Percentiles rank a stretch among this genome's conserved stretches.
Evolutionary conservation across 2,113 vertebrate genomes (phyloP).

Genomic region (Trematomus loennbergii): DNA sequence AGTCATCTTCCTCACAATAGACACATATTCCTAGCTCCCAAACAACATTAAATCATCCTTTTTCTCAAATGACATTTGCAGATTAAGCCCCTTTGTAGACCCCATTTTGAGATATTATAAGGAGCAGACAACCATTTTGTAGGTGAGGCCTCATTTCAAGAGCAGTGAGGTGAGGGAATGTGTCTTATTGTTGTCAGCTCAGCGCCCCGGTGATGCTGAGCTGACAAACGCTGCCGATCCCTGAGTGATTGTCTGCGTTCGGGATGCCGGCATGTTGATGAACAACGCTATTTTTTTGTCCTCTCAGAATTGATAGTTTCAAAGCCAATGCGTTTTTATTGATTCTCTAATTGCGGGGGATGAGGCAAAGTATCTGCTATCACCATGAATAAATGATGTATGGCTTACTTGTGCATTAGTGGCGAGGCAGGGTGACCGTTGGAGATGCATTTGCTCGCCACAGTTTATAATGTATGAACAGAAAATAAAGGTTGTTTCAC

Average conservation of each 20-base stretch:
- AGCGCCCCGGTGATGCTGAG: slow-evolving; percentile 51
- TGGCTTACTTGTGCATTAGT: slow-evolving; percentile 69
- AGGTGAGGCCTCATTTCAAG: slow-evolving; percentile 58
- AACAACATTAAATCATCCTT: slow-evolving; percentile 15
- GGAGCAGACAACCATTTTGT: slow-evolving; percentile 23
- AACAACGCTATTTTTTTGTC: slow-evolving; percentile 55
- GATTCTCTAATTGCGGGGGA: slow-evolving; percentile 82
- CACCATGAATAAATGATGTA: slow-evolving; percentile 81
- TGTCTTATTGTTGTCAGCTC: slow-evolving; percentile 49
- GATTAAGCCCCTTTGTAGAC: not conserved
- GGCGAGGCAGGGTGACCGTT: slow-evolving; percentile 46
- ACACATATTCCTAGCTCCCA: slow-evolving; percentile 34
- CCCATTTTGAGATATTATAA: slow-evolving; percentile 15
- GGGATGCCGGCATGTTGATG: slow-evolving; percentile 72
- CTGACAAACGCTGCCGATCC: slow-evolving; percentile 69
- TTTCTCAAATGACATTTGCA: slow-evolving; percentile 6
- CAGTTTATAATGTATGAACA: not conserved
- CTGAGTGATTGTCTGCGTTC: slow-evolving; percentile 70
- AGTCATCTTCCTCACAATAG: slow-evolving; percentile 37
- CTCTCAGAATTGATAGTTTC: slow-evolving; percentile 75
- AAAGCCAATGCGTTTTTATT: slow-evolving; percentile 76
- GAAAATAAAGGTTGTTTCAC: slow-evolving; percentile 10
- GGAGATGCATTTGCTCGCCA: not conserved
- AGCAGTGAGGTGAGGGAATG: slow-evolving; percentile 45
- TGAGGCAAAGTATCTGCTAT: slow-evolving; percentile 71